A percentile compares a stretch with the other conserved stretches of the same genome.
Evolutionary conservation across 2,888 invertebrate genomes (phyloP).

Genomic region (Heliconius cydno): DNA sequence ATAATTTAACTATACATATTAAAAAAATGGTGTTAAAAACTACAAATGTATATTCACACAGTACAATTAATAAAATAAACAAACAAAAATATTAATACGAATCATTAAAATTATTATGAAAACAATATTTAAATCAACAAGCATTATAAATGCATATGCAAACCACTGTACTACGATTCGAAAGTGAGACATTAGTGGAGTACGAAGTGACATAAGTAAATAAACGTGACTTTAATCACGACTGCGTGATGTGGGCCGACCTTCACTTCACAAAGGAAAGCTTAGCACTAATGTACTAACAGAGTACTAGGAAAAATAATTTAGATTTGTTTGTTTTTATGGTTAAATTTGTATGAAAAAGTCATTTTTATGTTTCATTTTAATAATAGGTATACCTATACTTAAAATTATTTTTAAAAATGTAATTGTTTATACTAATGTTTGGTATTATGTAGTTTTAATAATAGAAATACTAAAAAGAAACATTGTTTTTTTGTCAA

Average conservation of each 20-base stretch:
- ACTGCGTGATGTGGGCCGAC: conserved; percentile 70
- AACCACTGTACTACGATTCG: conserved; percentile 47
- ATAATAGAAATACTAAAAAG: too few species aligned
- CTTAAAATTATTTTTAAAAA: too few species aligned
- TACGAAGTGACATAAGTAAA: conserved; percentile 43
- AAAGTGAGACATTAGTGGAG: conserved; percentile 51
- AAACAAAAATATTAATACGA: background rate
- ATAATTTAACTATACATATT: too few species aligned
- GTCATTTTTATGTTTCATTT: background rate
- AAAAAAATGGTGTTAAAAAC: background rate
- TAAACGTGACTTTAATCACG: conserved; percentile 55
- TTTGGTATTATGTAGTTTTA: too few species aligned
- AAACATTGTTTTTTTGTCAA: too few species aligned
- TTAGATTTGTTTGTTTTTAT: background rate
- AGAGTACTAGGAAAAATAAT: conserved; percentile 6
- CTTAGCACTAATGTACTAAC: conserved; percentile 39
- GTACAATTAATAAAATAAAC: background rate
- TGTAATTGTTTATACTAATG: too few species aligned
- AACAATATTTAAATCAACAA: conserved; percentile 44
- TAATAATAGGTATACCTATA: background rate
- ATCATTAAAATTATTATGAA: conserved; percentile 16
- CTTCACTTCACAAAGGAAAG: conserved; percentile 62
- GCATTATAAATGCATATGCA: conserved; percentile 43
- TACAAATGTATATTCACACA: background rate
- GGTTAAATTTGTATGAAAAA: background rate